Conservation (phyloP, 2,113 vertebrate species). For the Xenus cinereus region DNA sequence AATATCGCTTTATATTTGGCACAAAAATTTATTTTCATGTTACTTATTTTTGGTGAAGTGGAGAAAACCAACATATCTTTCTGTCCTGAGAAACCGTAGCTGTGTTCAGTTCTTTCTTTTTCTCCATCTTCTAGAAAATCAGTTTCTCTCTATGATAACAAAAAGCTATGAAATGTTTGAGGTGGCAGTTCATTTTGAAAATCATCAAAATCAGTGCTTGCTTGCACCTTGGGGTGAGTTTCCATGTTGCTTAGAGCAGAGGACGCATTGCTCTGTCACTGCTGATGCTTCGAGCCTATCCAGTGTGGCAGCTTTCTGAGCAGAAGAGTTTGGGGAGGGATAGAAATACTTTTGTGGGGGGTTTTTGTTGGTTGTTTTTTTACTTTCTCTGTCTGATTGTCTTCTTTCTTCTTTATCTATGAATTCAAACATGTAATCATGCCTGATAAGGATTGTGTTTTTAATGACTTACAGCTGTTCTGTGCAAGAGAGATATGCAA, state of each 20-base stretch:
- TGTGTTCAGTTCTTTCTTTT: neutral
- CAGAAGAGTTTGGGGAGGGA: neutral
- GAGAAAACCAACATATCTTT: neutral
- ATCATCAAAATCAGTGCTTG: neutral
- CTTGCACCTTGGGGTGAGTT: neutral
- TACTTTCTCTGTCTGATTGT: neutral
- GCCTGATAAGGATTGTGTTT: neutral
- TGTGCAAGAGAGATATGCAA: neutral
- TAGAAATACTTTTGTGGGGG: neutral
- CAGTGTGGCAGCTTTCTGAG: neutral
- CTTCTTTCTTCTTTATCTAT: neutral
- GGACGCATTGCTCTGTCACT: neutral
- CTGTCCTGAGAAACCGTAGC: neutral
- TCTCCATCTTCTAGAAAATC: neutral
- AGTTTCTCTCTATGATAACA: neutral
- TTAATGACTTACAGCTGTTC: conserved; percentile 48
- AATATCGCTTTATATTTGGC: neutral
- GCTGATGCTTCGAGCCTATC: neutral
- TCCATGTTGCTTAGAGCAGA: neutral
- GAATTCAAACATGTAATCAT: neutral
- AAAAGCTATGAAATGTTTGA: neutral
- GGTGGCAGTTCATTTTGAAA: neutral
- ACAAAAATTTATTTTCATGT: neutral
- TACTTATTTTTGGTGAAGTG: neutral
- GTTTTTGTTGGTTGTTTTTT: neutral